These are phyloP conservation scores for Pharmacophagus antenor DNA, from an alignment of 2,888 invertebrate species.

Conservation along the genomic window DNA sequence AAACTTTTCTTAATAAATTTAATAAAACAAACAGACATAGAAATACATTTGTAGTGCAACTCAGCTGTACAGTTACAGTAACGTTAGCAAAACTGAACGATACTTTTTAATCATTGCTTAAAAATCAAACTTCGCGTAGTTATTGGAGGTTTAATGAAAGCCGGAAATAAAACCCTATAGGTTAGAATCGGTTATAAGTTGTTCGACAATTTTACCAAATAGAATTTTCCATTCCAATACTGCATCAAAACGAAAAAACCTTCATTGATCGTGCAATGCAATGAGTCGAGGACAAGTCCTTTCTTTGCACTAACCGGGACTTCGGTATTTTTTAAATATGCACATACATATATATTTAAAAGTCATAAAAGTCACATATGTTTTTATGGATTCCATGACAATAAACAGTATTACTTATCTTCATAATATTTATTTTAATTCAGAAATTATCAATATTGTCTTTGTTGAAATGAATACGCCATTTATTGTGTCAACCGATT, in stretches of 20 bases:
- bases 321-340: background rate
- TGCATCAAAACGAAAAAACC: background rate
- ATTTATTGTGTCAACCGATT: background rate
- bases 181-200: background rate
- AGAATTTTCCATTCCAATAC: background rate
- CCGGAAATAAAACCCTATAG: background rate
- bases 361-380: background rate
- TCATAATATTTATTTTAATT: background rate
- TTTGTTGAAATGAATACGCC: background rate
- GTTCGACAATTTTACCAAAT: background rate
- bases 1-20: no score
- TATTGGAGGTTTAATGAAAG: background rate
- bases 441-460: background rate
- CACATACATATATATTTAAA: background rate
- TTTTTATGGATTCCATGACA: no score
- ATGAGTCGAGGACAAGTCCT: no score
- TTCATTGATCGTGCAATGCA: background rate
- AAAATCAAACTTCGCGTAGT: background rate
- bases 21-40: no score
- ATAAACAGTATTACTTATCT: no score
- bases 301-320: background rate
- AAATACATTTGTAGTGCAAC: no score
- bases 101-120: no score
- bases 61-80: no score
- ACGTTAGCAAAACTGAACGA: no score